Evolutionary conservation across 2,888 invertebrate species (phyloP).

Genomic region (Harpalus rubripes): DNA sequence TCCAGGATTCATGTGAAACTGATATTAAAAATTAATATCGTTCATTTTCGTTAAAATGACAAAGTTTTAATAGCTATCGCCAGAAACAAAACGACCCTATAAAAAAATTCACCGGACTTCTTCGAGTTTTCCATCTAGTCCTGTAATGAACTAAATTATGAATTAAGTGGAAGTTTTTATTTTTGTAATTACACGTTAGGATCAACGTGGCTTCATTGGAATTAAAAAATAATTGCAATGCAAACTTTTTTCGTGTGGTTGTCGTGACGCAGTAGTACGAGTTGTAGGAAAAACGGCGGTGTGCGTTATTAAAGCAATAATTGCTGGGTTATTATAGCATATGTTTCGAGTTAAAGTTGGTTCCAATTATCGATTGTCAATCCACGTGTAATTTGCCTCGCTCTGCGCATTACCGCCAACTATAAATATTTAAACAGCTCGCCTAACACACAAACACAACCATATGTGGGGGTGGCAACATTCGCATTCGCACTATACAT

Average conservation of each 20-base stretch:
- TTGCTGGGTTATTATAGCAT: slow-evolving; percentile 62
- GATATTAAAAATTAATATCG: slow-evolving; percentile 17
- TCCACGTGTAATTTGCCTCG: slow-evolving; percentile 61
- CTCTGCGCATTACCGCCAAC: slow-evolving; percentile 55
- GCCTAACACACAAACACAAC: slow-evolving; percentile 18
- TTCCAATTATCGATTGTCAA: slow-evolving; percentile 65
- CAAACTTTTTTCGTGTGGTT: slow-evolving; percentile 63
- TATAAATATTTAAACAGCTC: slow-evolving; percentile 59
- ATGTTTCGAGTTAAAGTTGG: slow-evolving; percentile 58
- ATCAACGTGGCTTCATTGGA: slow-evolving; percentile 24
- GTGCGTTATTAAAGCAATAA: slow-evolving; percentile 65
- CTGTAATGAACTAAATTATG: slow-evolving; percentile 55
- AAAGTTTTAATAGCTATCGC: slow-evolving; percentile 37
- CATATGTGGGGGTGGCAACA: not conserved
- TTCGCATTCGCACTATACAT: not conserved
- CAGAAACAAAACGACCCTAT: slow-evolving; percentile 32
- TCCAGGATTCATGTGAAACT: not conserved
- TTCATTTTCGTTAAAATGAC: slow-evolving; percentile 43
- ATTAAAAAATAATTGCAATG: slow-evolving; percentile 66
- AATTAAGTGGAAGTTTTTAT: slow-evolving; percentile 58
- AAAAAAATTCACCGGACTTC: slow-evolving; percentile 35
- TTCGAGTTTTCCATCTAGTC: slow-evolving; percentile 31
- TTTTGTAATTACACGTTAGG: slow-evolving; percentile 59
- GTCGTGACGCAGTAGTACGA: slow-evolving; percentile 39
- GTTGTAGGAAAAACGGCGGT: slow-evolving; percentile 25